Evolutionary conservation across 2,888 invertebrate species (phyloP).

Genomic region (Meganola albula): DNA sequence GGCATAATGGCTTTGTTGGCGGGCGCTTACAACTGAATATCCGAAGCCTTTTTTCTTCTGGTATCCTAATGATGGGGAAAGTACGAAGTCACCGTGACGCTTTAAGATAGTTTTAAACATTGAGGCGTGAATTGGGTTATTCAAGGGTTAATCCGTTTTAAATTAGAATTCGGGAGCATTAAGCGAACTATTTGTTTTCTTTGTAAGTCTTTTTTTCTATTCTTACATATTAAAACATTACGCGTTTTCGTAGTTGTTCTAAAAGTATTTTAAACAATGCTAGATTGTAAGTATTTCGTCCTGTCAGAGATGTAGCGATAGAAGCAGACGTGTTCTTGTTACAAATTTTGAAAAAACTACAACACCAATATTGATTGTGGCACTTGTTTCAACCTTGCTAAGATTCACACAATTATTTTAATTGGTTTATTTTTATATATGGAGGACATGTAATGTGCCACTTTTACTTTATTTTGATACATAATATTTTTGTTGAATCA

Average conservation of each 20-base stretch:
- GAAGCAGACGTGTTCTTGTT: slow-evolving; percentile 59
- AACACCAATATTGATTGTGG: slow-evolving; percentile 40
- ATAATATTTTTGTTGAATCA: no score
- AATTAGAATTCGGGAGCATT: slow-evolving; percentile 44
- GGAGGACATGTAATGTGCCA: no score
- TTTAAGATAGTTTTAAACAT: slow-evolving; percentile 55
- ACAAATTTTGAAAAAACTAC: slow-evolving; percentile 48
- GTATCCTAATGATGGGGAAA: slow-evolving; percentile 66
- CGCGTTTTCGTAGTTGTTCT: neutral
- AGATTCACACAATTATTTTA: slow-evolving; percentile 35
- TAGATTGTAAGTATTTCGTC: no score
- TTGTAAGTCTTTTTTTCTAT: no score
- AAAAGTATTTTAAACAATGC: no score
- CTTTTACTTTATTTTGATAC: no score
- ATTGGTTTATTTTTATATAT: slow-evolving; percentile 33
- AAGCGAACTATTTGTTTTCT: slow-evolving; percentile 31
- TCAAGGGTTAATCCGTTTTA: slow-evolving; percentile 59
- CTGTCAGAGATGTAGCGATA: slow-evolving; percentile 54
- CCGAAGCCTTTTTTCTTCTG: slow-evolving; percentile 63
- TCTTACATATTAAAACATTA: no score
- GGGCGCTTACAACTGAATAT: slow-evolving; percentile 63
- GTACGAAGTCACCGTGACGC: slow-evolving; percentile 61
- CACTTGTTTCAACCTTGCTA: slow-evolving; percentile 50
- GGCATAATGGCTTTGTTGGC: slow-evolving; percentile 75
- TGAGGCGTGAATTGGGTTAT: slow-evolving; percentile 56